Percentiles rank a stretch among this genome's conserved stretches.
These are phyloP conservation scores for Atlantisia rogersi DNA, from an alignment of 2,113 vertebrate genomes.

Conservation along the genomic window DNA sequence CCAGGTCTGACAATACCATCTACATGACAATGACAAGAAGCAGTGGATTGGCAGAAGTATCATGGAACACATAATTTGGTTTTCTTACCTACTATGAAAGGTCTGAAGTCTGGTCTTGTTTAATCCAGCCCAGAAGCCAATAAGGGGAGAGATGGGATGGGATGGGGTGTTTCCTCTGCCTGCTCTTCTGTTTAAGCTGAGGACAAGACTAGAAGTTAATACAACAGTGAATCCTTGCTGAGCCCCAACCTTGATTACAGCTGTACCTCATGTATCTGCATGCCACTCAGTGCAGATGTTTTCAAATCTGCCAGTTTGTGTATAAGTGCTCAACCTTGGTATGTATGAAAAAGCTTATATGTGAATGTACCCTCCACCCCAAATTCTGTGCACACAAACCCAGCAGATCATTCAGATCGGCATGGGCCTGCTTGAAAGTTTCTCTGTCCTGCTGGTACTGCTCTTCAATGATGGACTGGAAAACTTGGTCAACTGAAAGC, in stretches of 20 bases:
- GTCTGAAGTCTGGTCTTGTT: not conserved
- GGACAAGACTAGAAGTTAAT: not conserved
- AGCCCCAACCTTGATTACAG: not conserved
- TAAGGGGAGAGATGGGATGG: not conserved
- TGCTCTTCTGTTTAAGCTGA: not conserved
- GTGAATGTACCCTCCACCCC: not conserved
- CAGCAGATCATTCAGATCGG: not conserved
- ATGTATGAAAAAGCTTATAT: rapidly evolving
- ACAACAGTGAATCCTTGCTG: not conserved
- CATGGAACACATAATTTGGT: not conserved
- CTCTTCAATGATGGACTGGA: not conserved
- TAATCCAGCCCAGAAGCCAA: not conserved
- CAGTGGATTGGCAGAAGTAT: not conserved
- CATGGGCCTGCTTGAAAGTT: not conserved
- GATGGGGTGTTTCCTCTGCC: not conserved
- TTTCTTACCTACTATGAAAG: not conserved
- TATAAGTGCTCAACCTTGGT: not conserved
- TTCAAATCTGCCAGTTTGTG: not conserved
- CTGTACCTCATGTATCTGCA: not conserved
- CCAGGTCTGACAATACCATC: not conserved
- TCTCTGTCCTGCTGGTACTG: not conserved
- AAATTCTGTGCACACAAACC: not conserved
- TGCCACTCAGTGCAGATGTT: not conserved
- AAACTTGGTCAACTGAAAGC: not conserved
- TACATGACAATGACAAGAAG: not conserved